A percentile compares a stretch with the other conserved stretches of the same genome.
These are phyloP conservation scores for Chloroclysta siterata DNA, from an alignment of 2,888 invertebrate genomes.

Conservation along the genomic window DNA sequence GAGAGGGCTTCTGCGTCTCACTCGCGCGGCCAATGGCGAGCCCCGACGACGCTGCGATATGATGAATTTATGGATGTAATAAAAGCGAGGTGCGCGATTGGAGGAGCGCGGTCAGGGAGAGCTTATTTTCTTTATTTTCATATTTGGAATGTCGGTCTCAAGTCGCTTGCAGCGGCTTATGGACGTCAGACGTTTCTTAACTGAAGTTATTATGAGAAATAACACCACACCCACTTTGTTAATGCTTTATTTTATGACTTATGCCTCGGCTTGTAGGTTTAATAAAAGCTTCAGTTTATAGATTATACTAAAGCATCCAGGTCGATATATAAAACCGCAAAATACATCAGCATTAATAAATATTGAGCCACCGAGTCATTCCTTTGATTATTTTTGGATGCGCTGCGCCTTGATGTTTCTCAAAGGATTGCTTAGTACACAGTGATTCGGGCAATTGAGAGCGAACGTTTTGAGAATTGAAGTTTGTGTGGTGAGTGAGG, in stretches of 20 bases:
- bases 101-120: constrained; percentile 82
- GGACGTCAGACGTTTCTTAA: constrained; percentile 64
- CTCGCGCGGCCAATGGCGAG: constrained; percentile 85
- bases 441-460: constrained; percentile 42
- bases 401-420: constrained; percentile 16
- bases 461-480: constrained; percentile 54
- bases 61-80: constrained; percentile 94
- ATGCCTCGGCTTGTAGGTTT: constrained; percentile 18
- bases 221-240: constrained; percentile 44
- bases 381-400: neutral
- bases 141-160: constrained; percentile 79
- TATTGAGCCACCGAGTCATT: too few species aligned
- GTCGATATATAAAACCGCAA: neutral
- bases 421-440: constrained; percentile 28
- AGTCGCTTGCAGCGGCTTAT: constrained; percentile 62
- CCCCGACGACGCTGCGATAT: constrained; percentile 85
- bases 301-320: neutral
- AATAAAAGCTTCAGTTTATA: constrained; percentile 16
- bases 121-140: constrained; percentile 86
- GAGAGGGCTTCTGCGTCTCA: constrained; percentile 81
- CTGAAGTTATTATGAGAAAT: constrained; percentile 50
- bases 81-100: constrained; percentile 88
- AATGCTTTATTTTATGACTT: constrained; percentile 33
- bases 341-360: too few species aligned
- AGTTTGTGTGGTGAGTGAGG: constrained; percentile 64